These are phyloP conservation scores for Pangasius sanitwongsei DNA, from an alignment of 2,797 vertebrate species.

Conservation along the genomic window DNA sequence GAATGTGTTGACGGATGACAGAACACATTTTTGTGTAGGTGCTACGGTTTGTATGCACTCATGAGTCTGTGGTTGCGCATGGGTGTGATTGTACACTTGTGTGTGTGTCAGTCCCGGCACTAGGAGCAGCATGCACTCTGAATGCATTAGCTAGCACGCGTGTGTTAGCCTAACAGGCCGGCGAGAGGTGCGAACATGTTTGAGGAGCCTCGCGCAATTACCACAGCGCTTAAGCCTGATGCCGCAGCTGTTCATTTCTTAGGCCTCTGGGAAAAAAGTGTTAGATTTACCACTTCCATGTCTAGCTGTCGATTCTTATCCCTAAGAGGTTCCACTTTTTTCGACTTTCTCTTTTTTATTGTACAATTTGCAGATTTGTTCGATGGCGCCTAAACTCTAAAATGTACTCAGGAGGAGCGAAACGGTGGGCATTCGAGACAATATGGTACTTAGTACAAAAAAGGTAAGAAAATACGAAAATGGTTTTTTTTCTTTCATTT, in stretches of 20 bases:
- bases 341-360: conserved; percentile 20
- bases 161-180: conserved; percentile 50
- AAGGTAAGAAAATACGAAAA: background rate
- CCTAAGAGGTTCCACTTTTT: conserved; percentile 38
- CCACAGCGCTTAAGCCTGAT: conserved; percentile 36
- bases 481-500: background rate
- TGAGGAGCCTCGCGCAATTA: conserved; percentile 55
- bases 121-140: conserved; percentile 30
- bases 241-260: conserved; percentile 50
- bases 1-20: conserved; percentile 31
- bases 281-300: conserved; percentile 55
- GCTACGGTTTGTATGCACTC: conserved; percentile 24
- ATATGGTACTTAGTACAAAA: background rate
- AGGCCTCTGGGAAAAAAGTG: conserved; percentile 39
- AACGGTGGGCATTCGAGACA: background rate
- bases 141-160: conserved; percentile 43
- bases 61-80: background rate
- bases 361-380: conserved; percentile 33
- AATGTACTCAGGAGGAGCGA: background rate
- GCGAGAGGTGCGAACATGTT: conserved; percentile 59
- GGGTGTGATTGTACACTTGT: conserved; percentile 21
- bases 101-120: conserved; percentile 23
- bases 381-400: background rate
- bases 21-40: conserved; percentile 17
- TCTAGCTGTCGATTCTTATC: conserved; percentile 47